A percentile compares a stretch with the other conserved stretches of the same genome.
Evolutionary conservation across 2,113 vertebrate genomes (phyloP).

Genomic region (Boleophthalmus pectinirostris): DNA sequence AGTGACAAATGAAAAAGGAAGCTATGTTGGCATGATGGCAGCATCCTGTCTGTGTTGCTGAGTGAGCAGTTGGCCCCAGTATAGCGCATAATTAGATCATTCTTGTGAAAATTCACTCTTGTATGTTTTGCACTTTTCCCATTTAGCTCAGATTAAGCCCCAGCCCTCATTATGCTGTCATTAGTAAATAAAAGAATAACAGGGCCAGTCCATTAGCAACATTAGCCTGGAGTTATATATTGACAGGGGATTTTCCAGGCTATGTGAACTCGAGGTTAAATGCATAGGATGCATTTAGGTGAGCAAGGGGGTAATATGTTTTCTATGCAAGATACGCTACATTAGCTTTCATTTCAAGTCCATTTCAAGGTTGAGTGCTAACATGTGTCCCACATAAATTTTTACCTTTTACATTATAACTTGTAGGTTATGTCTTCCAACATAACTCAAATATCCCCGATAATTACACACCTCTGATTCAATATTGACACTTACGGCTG

Average conservation of each 20-base stretch:
- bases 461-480: conserved; percentile 14
- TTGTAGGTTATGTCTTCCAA: background rate
- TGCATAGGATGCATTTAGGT: background rate
- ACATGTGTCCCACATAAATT: background rate
- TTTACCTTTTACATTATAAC: background rate
- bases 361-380: background rate
- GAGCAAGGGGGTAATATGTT: background rate
- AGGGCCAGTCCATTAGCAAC: conserved; percentile 19
- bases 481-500: conserved; percentile 41
- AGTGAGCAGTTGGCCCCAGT: conserved; percentile 57
- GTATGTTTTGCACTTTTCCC: conserved; percentile 36
- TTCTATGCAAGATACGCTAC: background rate
- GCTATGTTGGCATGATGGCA: conserved; percentile 38
- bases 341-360: conserved; percentile 1
- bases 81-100: conserved; percentile 57
- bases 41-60: conserved; percentile 41
- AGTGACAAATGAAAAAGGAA: background rate
- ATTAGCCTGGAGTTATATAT: conserved; percentile 24
- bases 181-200: conserved; percentile 20
- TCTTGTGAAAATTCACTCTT: conserved; percentile 35
- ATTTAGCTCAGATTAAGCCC: conserved; percentile 19
- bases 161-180: background rate
- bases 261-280: conserved; percentile 19
- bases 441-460: background rate
- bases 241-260: conserved; percentile 11